phyloP scores from a whole-genome alignment of 2,113 vertebrate genomes.

The Echinops telfairi region DNA sequence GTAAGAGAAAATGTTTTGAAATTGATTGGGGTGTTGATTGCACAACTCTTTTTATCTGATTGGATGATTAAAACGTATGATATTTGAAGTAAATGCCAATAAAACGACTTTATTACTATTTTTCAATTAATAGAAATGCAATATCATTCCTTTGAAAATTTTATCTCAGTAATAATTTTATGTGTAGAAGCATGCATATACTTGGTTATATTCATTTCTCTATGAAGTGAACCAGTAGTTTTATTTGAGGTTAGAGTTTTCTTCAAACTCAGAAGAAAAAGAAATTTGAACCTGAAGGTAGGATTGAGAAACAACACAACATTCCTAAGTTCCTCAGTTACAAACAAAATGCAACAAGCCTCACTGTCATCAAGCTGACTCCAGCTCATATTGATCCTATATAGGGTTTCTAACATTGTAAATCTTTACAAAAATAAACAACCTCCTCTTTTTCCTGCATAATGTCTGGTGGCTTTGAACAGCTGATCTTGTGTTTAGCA shows the following conservation, averaged over 20 bases:
- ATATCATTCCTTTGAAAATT: neutral
- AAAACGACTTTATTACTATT: neutral
- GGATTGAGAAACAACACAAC: neutral
- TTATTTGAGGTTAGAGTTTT: neutral
- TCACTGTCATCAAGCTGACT: too few relatives aligned
- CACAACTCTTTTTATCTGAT: too few relatives aligned
- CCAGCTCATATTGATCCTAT: too few relatives aligned
- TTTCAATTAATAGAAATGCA: neutral
- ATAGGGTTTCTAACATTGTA: too few relatives aligned
- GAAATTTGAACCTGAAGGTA: neutral
- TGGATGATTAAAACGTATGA: too few relatives aligned
- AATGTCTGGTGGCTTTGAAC: too few relatives aligned
- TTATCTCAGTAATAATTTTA: neutral
- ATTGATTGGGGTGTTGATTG: too few relatives aligned
- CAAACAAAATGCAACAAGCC: neutral
- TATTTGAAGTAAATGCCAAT: too few relatives aligned
- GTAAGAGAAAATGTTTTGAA: too few relatives aligned
- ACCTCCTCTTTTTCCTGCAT: too few relatives aligned
- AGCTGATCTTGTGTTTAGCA: too few relatives aligned
- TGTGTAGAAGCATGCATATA: neutral
- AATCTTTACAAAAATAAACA: too few relatives aligned
- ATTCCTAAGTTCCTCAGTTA: neutral
- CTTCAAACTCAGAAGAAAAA: neutral
- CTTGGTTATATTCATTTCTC: conserved; percentile 40
- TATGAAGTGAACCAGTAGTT: neutral